These are phyloP conservation scores for Alcedo quadribrachys DNA, from an alignment of 2,797 vertebrate genomes.

Conservation along the genomic window DNA sequence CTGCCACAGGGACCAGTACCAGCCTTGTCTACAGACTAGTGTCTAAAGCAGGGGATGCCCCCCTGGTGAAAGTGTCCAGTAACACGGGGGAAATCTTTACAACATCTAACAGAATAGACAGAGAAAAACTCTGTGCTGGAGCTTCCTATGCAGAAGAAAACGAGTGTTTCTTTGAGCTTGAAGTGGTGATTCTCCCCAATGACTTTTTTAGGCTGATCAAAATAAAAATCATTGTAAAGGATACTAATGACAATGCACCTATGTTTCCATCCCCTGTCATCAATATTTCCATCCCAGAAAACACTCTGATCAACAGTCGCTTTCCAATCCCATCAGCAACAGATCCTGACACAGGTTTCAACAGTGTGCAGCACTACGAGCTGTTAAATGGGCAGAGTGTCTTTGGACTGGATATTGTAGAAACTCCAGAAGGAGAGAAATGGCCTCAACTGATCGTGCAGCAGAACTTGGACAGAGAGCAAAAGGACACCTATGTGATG, in stretches of 20 bases:
- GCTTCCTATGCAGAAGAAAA: constrained; percentile 91
- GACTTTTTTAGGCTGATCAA: constrained; percentile 99
- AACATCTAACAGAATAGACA: constrained; percentile 95
- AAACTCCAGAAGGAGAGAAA: constrained; percentile 98
- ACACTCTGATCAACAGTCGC: constrained; percentile 98
- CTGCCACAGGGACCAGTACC: constrained; percentile 91
- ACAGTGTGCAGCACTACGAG: constrained; percentile 97
- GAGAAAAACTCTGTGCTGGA: constrained; percentile 97
- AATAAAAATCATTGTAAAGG: constrained; percentile 98
- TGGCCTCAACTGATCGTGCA: constrained; percentile 99
- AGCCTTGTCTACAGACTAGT: constrained; percentile 98
- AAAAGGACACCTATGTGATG: constrained; percentile 99
- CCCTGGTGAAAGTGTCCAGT: constrained; percentile 95
- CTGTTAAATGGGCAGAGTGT: constrained; percentile 96
- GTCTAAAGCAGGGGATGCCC: constrained; percentile 97
- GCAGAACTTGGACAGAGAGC: constrained; percentile 97
- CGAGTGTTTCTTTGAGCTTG: constrained; percentile 98
- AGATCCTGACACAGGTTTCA: constrained; percentile 97
- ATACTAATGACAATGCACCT: constrained; percentile 98
- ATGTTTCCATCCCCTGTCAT: constrained; percentile 99
- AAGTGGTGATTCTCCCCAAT: constrained; percentile 98
- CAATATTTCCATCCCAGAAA: constrained; percentile 99
- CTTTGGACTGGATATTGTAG: constrained; percentile 98
- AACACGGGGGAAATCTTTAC: constrained; percentile 98
- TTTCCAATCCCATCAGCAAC: constrained; percentile 98